phyloP scores from a whole-genome alignment of 2,797 vertebrate species.

The Centropyge bicolor region DNA sequence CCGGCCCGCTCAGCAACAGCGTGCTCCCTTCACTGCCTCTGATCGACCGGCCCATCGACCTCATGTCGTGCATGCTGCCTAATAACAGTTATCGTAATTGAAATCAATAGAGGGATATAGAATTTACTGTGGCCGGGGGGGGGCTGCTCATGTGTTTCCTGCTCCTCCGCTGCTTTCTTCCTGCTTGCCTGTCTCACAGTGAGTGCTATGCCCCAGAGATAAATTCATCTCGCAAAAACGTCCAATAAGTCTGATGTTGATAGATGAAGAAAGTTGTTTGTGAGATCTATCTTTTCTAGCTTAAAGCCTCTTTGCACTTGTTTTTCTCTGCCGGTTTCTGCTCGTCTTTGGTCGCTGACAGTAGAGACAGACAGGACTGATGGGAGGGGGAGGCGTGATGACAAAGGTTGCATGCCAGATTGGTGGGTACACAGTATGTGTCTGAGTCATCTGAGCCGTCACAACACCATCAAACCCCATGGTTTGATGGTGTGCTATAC shows the following conservation, averaged over 20 bases:
- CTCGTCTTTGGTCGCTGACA: slow-evolving; percentile 46
- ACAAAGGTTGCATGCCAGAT: slow-evolving; percentile 78
- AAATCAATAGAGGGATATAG: slow-evolving; percentile 72
- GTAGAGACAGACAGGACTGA: slow-evolving; percentile 68
- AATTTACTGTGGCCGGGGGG: slow-evolving; percentile 51
- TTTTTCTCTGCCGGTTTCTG: slow-evolving; percentile 42
- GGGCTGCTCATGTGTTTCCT: slow-evolving; percentile 33
- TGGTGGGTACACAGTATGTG: slow-evolving; percentile 74
- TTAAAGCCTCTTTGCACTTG: slow-evolving; percentile 17
- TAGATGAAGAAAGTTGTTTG: slow-evolving; percentile 13
- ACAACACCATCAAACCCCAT: slow-evolving; percentile 60
- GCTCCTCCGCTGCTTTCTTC: slow-evolving; percentile 25
- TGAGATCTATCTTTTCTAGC: not conserved
- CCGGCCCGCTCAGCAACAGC: slow-evolving; percentile 43
- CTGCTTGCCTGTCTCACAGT: slow-evolving; percentile 2
- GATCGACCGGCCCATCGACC: slow-evolving; percentile 57
- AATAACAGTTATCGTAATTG: slow-evolving; percentile 80
- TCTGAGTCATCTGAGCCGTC: slow-evolving; percentile 74
- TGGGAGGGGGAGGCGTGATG: slow-evolving; percentile 72
- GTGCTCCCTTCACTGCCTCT: slow-evolving; percentile 42
- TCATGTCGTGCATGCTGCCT: slow-evolving; percentile 53
- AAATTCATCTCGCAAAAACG: not conserved
- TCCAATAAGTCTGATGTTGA: slow-evolving; percentile 17
- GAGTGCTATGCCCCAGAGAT: slow-evolving; percentile 1
- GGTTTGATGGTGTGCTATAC: too few species aligned